A percentile compares a stretch with the other conserved stretches of the same genome.
These are phyloP conservation scores for Guaruba guarouba DNA, from an alignment of 2,113 vertebrate species.

Conservation along the genomic window DNA sequence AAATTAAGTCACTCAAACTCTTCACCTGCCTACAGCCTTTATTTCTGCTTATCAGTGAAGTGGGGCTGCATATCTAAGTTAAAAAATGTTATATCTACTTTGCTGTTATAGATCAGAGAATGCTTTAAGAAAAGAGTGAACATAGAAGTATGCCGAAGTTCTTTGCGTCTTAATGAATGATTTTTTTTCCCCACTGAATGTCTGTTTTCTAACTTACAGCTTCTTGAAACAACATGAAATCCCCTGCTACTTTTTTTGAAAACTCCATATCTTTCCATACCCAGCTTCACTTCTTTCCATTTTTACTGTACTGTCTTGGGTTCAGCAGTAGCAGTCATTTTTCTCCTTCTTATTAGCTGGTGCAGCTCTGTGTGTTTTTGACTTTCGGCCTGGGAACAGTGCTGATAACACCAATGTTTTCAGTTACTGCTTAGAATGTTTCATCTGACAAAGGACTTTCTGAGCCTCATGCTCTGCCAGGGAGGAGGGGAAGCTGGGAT, in stretches of 20 bases:
- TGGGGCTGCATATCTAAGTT: not conserved
- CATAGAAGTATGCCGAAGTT: not conserved
- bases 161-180: not conserved
- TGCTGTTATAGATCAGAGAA: not conserved
- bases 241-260: not conserved
- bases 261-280: not conserved
- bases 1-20: not conserved
- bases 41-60: not conserved
- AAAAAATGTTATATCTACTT: not conserved
- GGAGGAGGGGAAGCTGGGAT: no score
- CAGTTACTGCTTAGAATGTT: no score
- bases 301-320: not conserved
- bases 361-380: no score
- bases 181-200: not conserved
- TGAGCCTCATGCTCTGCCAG: no score
- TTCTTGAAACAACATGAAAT: not conserved
- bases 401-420: no score
- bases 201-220: not conserved
- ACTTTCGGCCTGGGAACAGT: no score
- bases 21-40: not conserved
- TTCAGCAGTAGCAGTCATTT: no score
- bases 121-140: not conserved
- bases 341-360: no score
- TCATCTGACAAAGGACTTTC: no score
- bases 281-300: not conserved